Evolutionary conservation across 2,113 vertebrate species (phyloP).

Genomic region (Varanus komodoensis): DNA sequence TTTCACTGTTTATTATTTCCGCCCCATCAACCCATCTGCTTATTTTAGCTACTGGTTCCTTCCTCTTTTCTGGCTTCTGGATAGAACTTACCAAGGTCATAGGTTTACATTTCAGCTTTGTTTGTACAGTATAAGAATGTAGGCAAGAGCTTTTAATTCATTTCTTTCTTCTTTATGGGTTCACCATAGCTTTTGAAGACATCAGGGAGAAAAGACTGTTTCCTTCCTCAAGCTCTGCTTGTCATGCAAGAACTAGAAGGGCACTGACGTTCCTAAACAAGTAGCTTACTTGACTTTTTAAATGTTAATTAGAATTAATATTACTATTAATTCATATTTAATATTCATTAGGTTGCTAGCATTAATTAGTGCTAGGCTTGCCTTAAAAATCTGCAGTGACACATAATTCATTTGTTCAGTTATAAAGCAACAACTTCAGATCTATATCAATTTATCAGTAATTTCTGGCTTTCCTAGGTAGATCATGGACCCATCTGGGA

Average conservation of each 20-base stretch:
- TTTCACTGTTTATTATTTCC: constrained; percentile 44
- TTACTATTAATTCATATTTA: background rate
- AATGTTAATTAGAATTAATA: background rate
- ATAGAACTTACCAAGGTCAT: constrained; percentile 1
- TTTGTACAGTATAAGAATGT: constrained; percentile 26
- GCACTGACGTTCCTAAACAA: constrained; percentile 12
- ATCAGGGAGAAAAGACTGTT: background rate
- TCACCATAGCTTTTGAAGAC: constrained; percentile 23
- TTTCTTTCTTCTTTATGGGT: constrained; percentile 3
- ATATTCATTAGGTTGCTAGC: background rate
- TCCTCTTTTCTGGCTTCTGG: constrained; percentile 43
- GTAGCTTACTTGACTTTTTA: background rate
- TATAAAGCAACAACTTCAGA: background rate
- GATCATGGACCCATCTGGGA: background rate
- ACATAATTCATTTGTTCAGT: background rate
- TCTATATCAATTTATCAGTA: background rate
- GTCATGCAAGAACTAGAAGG: background rate
- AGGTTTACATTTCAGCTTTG: constrained; percentile 16
- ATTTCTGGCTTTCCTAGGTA: background rate
- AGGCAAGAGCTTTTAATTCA: background rate
- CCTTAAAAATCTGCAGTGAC: background rate
- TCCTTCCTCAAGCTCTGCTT: background rate
- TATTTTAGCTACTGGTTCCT: constrained; percentile 58
- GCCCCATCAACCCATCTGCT: constrained; percentile 8
- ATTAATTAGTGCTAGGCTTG: background rate